Percentiles rank a stretch among this genome's conserved stretches.
Conservation (phyloP, 1,140 invertebrate species). For the Himalopsyche phryganea region DNA sequence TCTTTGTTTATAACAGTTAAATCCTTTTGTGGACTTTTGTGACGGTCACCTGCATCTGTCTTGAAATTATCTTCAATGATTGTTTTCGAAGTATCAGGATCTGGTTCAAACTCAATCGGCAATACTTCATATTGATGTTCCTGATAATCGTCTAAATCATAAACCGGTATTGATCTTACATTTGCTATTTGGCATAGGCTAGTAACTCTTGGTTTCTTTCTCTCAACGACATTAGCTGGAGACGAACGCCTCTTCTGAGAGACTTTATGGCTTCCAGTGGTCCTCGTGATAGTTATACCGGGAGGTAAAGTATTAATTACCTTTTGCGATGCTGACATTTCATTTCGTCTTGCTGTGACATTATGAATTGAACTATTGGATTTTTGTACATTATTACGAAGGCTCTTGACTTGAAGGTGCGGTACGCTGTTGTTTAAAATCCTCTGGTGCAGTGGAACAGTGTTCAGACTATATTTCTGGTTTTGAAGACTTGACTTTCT, state of each 20-base stretch:
- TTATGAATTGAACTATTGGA: no score
- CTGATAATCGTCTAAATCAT: conserved; percentile 25
- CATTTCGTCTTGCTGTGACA: not conserved
- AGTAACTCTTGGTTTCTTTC: not conserved
- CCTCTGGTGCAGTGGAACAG: not conserved
- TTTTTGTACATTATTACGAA: no score
- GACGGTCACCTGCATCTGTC: no score
- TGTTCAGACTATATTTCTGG: not conserved
- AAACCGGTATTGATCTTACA: not conserved
- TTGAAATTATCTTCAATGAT: not conserved
- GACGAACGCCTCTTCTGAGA: not conserved
- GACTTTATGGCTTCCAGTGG: not conserved
- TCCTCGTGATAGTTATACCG: conserved; percentile 14
- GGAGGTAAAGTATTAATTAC: conserved; percentile 9
- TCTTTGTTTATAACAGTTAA: no score
- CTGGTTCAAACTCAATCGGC: not conserved
- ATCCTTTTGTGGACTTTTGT: no score
- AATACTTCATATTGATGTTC: conserved; percentile 8
- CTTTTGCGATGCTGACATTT: not conserved
- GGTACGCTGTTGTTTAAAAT: not conserved
- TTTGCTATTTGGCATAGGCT: not conserved
- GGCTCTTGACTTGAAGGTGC: no score
- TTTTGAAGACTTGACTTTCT: no score
- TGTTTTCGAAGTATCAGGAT: not conserved
- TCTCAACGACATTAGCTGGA: conserved; percentile 9